Evolutionary conservation across 2,797 vertebrate genomes (phyloP), one percentile per base, ranked within the genome.

Genomic region (Zonotrichia albicollis): DNA sequence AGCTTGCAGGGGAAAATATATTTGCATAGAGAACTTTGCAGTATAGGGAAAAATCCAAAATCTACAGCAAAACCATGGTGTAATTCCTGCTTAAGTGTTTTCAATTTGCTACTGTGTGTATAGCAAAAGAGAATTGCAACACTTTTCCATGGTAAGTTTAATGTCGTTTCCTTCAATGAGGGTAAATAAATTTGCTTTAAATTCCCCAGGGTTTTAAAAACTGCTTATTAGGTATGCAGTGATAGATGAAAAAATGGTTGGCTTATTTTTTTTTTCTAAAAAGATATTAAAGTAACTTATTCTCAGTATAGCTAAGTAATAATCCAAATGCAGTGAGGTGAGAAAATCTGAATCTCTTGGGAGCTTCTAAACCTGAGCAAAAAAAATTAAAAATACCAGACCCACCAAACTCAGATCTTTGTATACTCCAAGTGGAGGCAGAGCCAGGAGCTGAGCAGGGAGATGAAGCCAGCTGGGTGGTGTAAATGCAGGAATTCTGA

Each of bases 161-260:
- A 90, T 89, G 81, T 89, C 0, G 0, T 93, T 96, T 87, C 81
- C 79, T 94, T 89, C 90, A 88, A 42, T 46, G 51, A 94, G 74
- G 84, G 65, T 88, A 96, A 95, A 96, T 96, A 95, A 92, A 94
- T 95, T 92, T 96, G 57, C 88, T 95, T 90, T 77, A 73, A 87
- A 85, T 92, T 77, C 90, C 58, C 51, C 29, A 48, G 86, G 51
- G 81, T 67, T 65, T 92, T 86, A 74, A 87, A 80, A 90, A 34
- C 42, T 61, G 54, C 71, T 79, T 93, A 62, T 87, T 92, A 78
- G 66, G 26, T 93, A 77, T 85, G 82, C 68, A 80, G 65, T 54
- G 38, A 83, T 66, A 94, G 77, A 87, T 68, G 58, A 86, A 74
- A 74, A 96, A 89, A 93, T 75, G 22, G 40, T 26, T 65, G 73